A percentile compares a stretch with the other conserved stretches of the same genome.
Evolutionary conservation across 2,888 invertebrate species (phyloP).

Genomic region (Phlogophora meticulosa): DNA sequence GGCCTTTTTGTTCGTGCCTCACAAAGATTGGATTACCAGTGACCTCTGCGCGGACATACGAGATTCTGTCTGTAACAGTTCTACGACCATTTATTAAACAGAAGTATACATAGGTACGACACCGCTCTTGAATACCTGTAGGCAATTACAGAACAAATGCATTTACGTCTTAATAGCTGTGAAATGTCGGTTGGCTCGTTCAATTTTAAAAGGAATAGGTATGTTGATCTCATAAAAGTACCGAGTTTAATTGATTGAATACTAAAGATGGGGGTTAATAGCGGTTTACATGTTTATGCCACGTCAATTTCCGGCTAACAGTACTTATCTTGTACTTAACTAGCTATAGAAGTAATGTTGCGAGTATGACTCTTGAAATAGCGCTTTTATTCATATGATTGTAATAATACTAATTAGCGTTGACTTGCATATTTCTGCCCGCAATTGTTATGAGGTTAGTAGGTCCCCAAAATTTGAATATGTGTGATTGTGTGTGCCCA

Average conservation of each 20-base stretch:
- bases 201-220: conserved; percentile 42
- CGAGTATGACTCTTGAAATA: neutral
- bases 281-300: conserved; percentile 19
- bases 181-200: conserved; percentile 21
- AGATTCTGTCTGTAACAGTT: conserved; percentile 43
- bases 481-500: conserved; percentile 25
- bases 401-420: conserved; percentile 19
- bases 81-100: conserved; percentile 43
- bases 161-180: conserved; percentile 22
- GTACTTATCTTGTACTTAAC: neutral
- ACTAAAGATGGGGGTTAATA: conserved; percentile 34
- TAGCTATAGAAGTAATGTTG: neutral
- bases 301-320: conserved; percentile 27
- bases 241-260: conserved; percentile 30
- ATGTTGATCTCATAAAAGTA: conserved; percentile 34
- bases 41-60: conserved; percentile 46
- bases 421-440: conserved; percentile 49
- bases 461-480: conserved; percentile 48
- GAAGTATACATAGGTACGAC: conserved; percentile 37
- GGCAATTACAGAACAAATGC: conserved; percentile 20
- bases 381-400: neutral
- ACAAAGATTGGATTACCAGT: conserved; percentile 67
- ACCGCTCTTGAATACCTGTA: conserved; percentile 10
- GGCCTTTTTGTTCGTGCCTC: conserved; percentile 68
- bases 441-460: conserved; percentile 47